Base-by-base conservation (phyloP, 2,797 vertebrate genomes). In the Peromyscus melanophrys region DNA sequence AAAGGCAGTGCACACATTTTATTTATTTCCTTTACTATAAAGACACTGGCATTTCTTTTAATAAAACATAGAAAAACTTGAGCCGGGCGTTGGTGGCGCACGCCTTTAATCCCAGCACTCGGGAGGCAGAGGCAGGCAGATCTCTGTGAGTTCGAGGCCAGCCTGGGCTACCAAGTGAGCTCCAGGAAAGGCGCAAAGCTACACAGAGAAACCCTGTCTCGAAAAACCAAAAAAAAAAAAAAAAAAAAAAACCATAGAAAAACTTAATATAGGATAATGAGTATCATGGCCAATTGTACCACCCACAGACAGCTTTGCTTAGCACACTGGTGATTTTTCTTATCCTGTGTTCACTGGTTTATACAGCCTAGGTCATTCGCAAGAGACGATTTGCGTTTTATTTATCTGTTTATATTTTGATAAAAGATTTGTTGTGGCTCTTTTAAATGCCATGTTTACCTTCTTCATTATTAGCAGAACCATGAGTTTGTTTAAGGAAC, bases 1-100 rank as follows among this genome's bases (percentile, higher is more conserved):
- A 37, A 57, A 88, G 63, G 76, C 0, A 81, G 34, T 63, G 43
- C 59, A 80, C 61, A 80, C 1, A 57, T 88, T 94, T 34, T 52
- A 13, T 84, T 93, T 92, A 40, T 59, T 91, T 85, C 89, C 37
- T 27, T 94, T 73, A 57, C 78, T 92, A 34, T 92, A 81, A 96
- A 52, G 6, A 37, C 3, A 83, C 23, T 29, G 37, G 37, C 17
- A 52, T 52, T 94, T 93, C 63, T 84, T 75, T 92, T 85, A 91
- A 69, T 69, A 57, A 92, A 96, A 16, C 52, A 31, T 46, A 80
- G 69, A 86, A 92, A 91, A 82, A 4, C 34, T 77, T 37, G n/a
- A n/a, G n/a, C n/a, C n/a, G n/a, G n/a, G n/a, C n/a, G n/a, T n/a
- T n/a, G n/a, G n/a, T n/a, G n/a, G n/a, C n/a, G n/a, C n/a, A n/a